Conservation (phyloP, 2,888 invertebrate species). For the Caenorhabditis wallacei region DNA sequence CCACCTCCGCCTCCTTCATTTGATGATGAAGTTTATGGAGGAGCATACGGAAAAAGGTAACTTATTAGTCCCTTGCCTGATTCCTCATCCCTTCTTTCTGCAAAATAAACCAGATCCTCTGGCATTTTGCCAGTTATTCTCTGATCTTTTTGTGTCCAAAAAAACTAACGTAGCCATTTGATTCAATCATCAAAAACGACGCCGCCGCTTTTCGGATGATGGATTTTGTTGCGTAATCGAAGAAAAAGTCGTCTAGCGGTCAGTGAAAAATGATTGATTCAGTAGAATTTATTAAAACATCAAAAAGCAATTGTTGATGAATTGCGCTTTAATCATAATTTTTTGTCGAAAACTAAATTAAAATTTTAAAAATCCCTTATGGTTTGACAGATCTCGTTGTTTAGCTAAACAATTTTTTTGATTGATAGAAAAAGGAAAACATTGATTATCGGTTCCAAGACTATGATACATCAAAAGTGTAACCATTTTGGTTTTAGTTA, state of each 20-base stretch:
- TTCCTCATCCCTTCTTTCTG: not conserved
- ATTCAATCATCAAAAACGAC: slow-evolving; percentile 35
- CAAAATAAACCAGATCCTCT: slow-evolving; percentile 1
- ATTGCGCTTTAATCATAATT: not conserved
- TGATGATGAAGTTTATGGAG: slow-evolving; percentile 40
- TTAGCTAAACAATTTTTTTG: too few relatives aligned
- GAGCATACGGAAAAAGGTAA: slow-evolving; percentile 38
- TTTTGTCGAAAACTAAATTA: too few relatives aligned
- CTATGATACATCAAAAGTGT: too few relatives aligned
- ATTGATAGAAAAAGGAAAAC: too few relatives aligned
- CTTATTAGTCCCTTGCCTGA: too few relatives aligned
- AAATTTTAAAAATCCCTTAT: too few relatives aligned
- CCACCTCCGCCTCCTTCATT: slow-evolving; percentile 56
- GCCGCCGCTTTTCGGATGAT: slow-evolving; percentile 1
- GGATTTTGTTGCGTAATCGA: slow-evolving; percentile 8
- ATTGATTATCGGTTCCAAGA: too few relatives aligned
- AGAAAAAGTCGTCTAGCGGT: slow-evolving; percentile 24
- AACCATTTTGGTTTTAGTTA: too few relatives aligned
- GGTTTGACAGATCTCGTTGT: too few relatives aligned
- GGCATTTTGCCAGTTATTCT: slow-evolving; percentile 39
- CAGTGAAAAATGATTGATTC: slow-evolving; percentile 1
- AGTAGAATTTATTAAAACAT: not conserved
- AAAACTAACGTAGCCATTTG: slow-evolving; percentile 9
- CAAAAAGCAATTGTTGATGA: not conserved
- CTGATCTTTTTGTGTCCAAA: slow-evolving; percentile 27